Percentiles rank a stretch among this genome's conserved stretches.
These are phyloP conservation scores for Delia radicum DNA, from an alignment of 1,140 invertebrate species.

Conservation along the genomic window DNA sequence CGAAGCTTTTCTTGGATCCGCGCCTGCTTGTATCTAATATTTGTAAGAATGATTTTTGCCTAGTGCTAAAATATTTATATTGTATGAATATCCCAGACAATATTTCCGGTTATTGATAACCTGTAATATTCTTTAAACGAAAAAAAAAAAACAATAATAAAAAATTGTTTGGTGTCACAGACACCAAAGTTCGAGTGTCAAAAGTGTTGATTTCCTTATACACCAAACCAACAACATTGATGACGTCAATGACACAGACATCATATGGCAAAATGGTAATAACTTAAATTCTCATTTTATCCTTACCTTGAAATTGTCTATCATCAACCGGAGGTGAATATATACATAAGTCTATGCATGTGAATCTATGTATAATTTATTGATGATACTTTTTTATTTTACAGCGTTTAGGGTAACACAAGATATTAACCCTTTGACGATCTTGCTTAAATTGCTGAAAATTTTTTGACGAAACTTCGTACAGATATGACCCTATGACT, in stretches of 20 bases:
- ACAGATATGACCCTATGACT: too few relatives aligned
- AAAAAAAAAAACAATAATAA: not conserved
- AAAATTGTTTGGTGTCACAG: not conserved
- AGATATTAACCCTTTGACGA: too few relatives aligned
- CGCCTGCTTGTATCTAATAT: too few relatives aligned
- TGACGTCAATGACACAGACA: not conserved
- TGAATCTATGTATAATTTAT: too few relatives aligned
- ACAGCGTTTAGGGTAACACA: too few relatives aligned
- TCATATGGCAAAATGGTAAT: not conserved
- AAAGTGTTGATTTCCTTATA: not conserved
- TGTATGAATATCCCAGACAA: not conserved
- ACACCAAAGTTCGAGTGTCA: not conserved
- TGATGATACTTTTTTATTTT: too few relatives aligned
- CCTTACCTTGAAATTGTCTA: not conserved
- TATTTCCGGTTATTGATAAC: not conserved
- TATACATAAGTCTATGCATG: too few relatives aligned
- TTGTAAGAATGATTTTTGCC: too few relatives aligned
- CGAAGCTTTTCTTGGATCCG: too few relatives aligned
- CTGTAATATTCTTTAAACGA: not conserved
- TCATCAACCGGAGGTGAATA: not conserved
- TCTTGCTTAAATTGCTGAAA: too few relatives aligned
- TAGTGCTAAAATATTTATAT: too few relatives aligned
- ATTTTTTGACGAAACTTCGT: too few relatives aligned
- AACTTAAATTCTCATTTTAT: not conserved
- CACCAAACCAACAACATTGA: not conserved